Base-by-base conservation (phyloP, 2,888 invertebrate genomes). In the Coronaproctus castanopsis region DNA sequence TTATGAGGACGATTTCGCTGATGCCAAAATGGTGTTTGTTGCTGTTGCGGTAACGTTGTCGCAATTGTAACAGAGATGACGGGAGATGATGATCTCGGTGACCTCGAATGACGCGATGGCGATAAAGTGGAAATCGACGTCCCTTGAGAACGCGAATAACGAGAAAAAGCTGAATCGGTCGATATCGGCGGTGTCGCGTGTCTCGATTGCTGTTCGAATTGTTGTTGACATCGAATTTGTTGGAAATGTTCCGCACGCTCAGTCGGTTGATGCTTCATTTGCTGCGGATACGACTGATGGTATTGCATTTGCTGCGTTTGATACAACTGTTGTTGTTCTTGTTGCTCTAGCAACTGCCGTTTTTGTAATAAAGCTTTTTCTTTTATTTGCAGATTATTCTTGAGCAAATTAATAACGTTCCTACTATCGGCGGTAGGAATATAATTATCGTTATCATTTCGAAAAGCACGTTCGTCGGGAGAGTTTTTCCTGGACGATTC, bases 281-380 rank as follows among this genome's bases (percentile, higher is more conserved):
- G 23, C 18, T 24, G 21, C 10, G 54, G 55, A 21, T 22, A 49
- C 10, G 49, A 52, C 14, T 24, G 57, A 52, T 59, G 55, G 24
- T 58, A 57, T 19, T 58, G 21, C 1, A 54, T 14, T 24, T 55
- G n/a, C 14, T 60, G 54, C 48, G 53, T 48, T 14, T 24, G 51
- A 23, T 55, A 55, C 59, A 54, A 59, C 20, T 55, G 56, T 22
- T 55, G 55, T 19, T 24, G 1, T 2, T 21, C n/a, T 57, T 50
- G 24, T 18, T 21, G 14, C 50, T 55, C 51, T 20, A 23, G 23
- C 36, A 36, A 52, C 53, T 53, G n/a, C 54, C 55, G 24, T 18
- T 14, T 1, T 50, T 24, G 21, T 24, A 51, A 1, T 48, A 50
- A 2, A 14, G 36, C 36, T 36, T 36, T 36, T 14, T 36, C 36